Conservation (phyloP, 2,888 invertebrate species). For the Amphipyra tragopoginis region DNA sequence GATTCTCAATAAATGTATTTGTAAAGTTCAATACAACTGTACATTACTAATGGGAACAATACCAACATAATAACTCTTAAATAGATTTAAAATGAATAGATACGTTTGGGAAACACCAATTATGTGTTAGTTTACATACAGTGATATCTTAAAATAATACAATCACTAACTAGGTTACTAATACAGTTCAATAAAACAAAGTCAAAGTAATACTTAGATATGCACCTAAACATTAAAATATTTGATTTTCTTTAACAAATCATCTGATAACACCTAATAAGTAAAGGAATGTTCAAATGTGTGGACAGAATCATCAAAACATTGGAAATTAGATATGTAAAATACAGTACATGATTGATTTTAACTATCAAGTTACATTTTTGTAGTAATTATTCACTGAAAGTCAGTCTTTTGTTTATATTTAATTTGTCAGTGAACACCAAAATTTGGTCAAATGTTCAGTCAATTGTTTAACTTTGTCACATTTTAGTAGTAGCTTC, state of each 20-base stretch:
- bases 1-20: conserved; percentile 11
- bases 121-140: conserved; percentile 23
- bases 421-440: conserved; percentile 72
- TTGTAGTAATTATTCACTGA: conserved; percentile 60
- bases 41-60: not conserved
- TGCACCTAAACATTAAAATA: conserved; percentile 49
- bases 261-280: conserved; percentile 51
- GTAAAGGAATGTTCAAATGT: conserved; percentile 68
- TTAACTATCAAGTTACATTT: conserved; percentile 38
- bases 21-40: conserved; percentile 7
- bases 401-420: conserved; percentile 74
- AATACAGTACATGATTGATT: conserved; percentile 44
- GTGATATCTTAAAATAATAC: conserved; percentile 43
- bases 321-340: conserved; percentile 68
- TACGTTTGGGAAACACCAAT: conserved; percentile 16
- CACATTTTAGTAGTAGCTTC: conserved; percentile 88
- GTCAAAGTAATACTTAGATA: conserved; percentile 50
- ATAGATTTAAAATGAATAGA: conserved; percentile 1
- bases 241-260: conserved; percentile 38
- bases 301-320: conserved; percentile 54
- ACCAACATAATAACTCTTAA: not conserved
- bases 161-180: conserved; percentile 55
- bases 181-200: conserved; percentile 54
- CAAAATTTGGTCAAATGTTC: conserved; percentile 56
- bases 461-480: conserved; percentile 71